Base-by-base conservation (phyloP, 2,797 vertebrate species). In the Podarcis siculus region DNA sequence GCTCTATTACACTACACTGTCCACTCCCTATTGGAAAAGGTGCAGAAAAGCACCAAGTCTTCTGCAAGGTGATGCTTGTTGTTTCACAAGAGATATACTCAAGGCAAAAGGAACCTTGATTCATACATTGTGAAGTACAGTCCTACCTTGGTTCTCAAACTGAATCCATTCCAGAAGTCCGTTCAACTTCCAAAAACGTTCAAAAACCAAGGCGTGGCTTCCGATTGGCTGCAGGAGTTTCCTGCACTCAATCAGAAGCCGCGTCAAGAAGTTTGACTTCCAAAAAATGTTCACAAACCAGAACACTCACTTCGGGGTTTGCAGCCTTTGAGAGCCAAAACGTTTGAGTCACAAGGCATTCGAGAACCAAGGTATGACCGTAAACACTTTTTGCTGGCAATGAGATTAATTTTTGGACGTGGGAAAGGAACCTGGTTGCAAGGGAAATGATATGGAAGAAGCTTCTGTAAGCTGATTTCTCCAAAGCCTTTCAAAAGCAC, bases 401-500 rank as follows among this genome's bases (percentile, higher is more conserved):
- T 45, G 21, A 45, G n/a, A 87, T 75, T 45, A 45, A 42, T 45
- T 39, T n/a, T 39, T 76, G 71, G 19, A 21, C n/a, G 39, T 32
- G 45, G n/a, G 42, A 83, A 83, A 75, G 58, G 7, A 30, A 49
- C 4, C 25, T 49, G 39, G 32, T 79, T 67, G 37, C 32, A 72
- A 71, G 35, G 17, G 21, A 61, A 71, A 25, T 69, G 45, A 13
- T 17, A 8, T 27, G 25, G 49, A 32, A 71, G 55, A 79, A 19
- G 19, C 75, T 25, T 45, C 27, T 32, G 55, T 61, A 79, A 83
- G 35, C 32, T 58, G 35, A 21, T 55, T 80, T 79, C 32, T 58
- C 17, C 73, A 80, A 58, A 72, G 32, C 9, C 81, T 9, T 85
- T 86, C 32, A 49, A 81, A 93, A 90, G 83, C 30, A 82, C 76